Conservation (phyloP, 1,140 invertebrate species). For the Bombus fervidus region DNA sequence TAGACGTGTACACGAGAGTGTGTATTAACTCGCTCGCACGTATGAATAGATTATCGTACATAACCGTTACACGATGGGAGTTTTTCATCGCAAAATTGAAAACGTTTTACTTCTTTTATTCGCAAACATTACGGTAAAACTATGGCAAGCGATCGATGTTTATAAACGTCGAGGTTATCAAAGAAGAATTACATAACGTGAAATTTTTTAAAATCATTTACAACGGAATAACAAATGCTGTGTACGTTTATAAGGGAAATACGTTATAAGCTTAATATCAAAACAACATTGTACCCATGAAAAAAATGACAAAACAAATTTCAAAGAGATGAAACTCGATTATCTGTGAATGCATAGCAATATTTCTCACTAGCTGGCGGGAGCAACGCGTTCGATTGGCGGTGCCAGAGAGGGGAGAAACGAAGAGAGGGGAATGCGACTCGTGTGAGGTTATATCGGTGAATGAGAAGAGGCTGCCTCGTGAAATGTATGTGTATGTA, state of each 20-base stretch:
- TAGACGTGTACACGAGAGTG: neutral
- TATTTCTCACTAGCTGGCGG: neutral
- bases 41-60: neutral
- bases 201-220: neutral
- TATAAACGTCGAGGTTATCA: neutral
- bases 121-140: neutral
- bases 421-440: neutral
- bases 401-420: neutral
- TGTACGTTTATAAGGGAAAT: neutral
- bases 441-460: neutral
- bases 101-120: neutral
- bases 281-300: neutral
- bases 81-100: neutral
- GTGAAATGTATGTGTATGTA: constrained; percentile 37
- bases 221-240: neutral
- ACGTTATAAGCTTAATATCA: neutral
- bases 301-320: neutral
- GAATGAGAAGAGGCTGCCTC: neutral
- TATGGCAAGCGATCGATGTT: neutral
- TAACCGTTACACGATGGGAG: neutral
- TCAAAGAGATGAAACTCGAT: constrained; percentile 4
- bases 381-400: neutral
- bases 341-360: constrained; percentile 7
- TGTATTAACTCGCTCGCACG: neutral
- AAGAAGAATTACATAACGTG: neutral